Conservation (phyloP, 2,113 vertebrate species). For the Seriola rivoliana region DNA sequence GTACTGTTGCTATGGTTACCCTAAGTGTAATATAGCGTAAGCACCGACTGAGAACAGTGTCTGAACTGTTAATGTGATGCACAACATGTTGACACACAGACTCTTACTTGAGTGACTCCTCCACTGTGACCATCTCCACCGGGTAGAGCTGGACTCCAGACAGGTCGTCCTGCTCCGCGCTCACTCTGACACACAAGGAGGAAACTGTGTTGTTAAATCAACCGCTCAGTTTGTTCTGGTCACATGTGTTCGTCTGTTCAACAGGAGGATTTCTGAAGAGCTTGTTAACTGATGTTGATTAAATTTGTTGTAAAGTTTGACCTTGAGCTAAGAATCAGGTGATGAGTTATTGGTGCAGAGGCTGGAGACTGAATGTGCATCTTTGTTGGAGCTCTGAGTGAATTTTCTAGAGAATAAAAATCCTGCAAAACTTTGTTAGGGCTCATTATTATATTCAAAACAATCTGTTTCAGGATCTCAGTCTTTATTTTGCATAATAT, state of each 20-base stretch:
- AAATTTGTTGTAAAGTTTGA: neutral
- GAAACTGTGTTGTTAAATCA: neutral
- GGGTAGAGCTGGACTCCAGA: constrained; percentile 86
- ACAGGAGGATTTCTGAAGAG: neutral
- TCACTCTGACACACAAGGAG: constrained; percentile 79
- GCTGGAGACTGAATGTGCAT: too few relatives aligned
- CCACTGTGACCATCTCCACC: constrained; percentile 82
- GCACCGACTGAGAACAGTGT: too few relatives aligned
- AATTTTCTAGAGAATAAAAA: too few relatives aligned
- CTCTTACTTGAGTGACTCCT: constrained; percentile 82
- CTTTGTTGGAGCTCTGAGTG: too few relatives aligned
- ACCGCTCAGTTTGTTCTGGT: neutral
- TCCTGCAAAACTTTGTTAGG: too few relatives aligned
- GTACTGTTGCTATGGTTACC: too few relatives aligned
- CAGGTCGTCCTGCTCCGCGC: constrained; percentile 79
- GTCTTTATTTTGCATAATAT: too few relatives aligned
- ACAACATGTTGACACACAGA: neutral
- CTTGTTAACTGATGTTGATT: neutral
- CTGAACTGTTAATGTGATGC: too few relatives aligned
- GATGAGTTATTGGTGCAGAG: too few relatives aligned
- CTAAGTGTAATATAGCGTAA: too few relatives aligned
- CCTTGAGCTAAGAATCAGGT: neutral
- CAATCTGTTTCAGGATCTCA: too few relatives aligned
- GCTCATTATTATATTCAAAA: too few relatives aligned
- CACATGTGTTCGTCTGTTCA: neutral